Evolutionary conservation across 2,113 vertebrate species (phyloP).

Genomic region (Paracanthobrama guichenoti): DNA sequence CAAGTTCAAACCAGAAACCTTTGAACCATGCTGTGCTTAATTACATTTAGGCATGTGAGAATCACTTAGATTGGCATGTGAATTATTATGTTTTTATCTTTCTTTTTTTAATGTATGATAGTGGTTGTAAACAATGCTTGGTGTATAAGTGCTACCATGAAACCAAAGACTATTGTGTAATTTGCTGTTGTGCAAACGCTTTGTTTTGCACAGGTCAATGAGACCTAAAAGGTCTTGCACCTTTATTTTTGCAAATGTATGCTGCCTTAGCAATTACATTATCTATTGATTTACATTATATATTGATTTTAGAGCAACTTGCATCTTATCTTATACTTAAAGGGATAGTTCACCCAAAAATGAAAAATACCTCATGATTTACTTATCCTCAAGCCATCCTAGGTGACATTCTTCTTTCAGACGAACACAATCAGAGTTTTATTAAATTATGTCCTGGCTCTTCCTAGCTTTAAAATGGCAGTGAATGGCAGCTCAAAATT

Average conservation of each 20-base stretch:
- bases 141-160: background rate
- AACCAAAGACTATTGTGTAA: slow-evolving; percentile 5
- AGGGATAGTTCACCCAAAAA: background rate
- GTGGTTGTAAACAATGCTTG: background rate
- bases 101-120: background rate
- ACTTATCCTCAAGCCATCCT: no score
- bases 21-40: background rate
- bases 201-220: background rate
- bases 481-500: no score
- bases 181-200: background rate
- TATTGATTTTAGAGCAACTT: slow-evolving; percentile 10
- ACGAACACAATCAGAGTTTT: no score
- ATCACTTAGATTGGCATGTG: background rate
- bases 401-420: no score
- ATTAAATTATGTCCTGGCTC: no score
- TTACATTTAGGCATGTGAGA: background rate
- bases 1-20: background rate
- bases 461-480: no score
- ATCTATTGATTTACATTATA: slow-evolving; percentile 29
- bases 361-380: no score
- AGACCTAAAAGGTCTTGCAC: background rate
- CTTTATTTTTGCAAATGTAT: background rate
- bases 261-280: background rate
- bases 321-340: background rate
- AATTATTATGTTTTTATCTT: background rate